A percentile compares a stretch with the other conserved stretches of the same genome.
These are phyloP conservation scores for Plecturocebus donacophilus DNA, from an alignment of 2,113 vertebrate genomes.

Conservation along the genomic window DNA sequence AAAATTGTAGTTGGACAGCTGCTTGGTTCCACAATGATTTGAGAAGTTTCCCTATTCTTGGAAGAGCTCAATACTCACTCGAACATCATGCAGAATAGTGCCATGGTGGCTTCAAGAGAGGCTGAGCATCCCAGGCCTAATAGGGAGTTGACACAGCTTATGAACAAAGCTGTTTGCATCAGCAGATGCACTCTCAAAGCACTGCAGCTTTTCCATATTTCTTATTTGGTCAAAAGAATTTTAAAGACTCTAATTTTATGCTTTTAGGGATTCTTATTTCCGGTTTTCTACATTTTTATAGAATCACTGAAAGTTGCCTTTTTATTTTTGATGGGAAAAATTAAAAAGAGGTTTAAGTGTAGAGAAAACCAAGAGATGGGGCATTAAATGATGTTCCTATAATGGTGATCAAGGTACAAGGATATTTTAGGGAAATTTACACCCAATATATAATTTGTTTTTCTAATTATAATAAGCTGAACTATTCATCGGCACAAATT, in stretches of 20 bases:
- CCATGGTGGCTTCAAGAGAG: accelerated
- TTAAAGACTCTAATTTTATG: constrained; percentile 3
- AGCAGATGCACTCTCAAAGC: neutral
- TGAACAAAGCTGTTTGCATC: accelerated
- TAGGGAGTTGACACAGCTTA: accelerated
- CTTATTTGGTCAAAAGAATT: neutral
- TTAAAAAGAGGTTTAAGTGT: neutral
- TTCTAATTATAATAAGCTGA: neutral
- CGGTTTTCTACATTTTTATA: neutral
- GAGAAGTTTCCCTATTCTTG: neutral
- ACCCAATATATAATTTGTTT: neutral
- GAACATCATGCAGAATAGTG: too few species aligned
- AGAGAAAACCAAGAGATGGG: neutral
- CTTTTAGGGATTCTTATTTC: neutral
- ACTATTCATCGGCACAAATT: neutral
- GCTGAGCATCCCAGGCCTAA: neutral
- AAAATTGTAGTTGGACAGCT: neutral
- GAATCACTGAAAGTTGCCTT: neutral
- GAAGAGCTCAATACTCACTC: neutral
- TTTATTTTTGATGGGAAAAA: neutral
- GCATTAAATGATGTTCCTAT: neutral
- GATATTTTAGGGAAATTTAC: neutral
- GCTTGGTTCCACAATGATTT: accelerated
- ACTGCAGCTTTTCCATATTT: neutral
- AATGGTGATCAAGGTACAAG: neutral